Percentiles rank a stretch among this genome's conserved stretches.
Evolutionary conservation across 2,113 vertebrate genomes (phyloP).

Genomic region (Orycteropus afer): DNA sequence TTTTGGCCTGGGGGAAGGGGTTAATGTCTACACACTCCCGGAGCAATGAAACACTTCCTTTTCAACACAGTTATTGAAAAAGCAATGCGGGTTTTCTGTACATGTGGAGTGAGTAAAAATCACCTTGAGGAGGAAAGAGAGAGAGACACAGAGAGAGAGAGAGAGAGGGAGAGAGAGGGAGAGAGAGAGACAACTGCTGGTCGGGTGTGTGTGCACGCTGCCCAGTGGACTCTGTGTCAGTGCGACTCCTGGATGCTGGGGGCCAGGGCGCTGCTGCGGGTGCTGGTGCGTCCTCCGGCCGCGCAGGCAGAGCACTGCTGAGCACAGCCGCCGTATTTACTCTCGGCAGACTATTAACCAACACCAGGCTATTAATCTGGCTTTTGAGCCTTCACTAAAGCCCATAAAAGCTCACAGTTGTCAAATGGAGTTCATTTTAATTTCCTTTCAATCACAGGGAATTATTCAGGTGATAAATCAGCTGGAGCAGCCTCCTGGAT

Average conservation of each 20-base stretch:
- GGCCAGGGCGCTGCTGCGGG: constrained; percentile 19
- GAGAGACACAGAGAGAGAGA: no score
- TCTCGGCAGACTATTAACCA: constrained; percentile 93
- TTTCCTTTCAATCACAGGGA: constrained; percentile 99
- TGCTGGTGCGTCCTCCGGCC: constrained; percentile 63
- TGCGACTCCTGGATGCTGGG: constrained; percentile 52
- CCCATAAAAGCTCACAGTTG: constrained; percentile 93
- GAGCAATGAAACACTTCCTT: constrained; percentile 62
- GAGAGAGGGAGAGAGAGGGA: not conserved
- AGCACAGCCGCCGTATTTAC: constrained; percentile 88
- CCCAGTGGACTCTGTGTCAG: constrained; percentile 21
- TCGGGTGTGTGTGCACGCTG: accelerated
- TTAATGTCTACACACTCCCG: constrained; percentile 26
- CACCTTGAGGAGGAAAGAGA: not conserved
- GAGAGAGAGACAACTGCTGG: not conserved
- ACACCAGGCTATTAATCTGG: constrained; percentile 93
- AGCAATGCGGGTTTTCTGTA: constrained; percentile 67
- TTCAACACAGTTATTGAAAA: constrained; percentile 67
- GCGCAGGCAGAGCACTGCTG: constrained; percentile 66
- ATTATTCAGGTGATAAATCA: constrained; percentile 99
- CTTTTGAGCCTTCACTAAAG: constrained; percentile 93
- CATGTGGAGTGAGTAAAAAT: constrained; percentile 56
- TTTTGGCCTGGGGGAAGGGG: not conserved
- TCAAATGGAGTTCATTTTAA: constrained; percentile 99
- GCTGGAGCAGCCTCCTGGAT: constrained; percentile 91